Evolutionary conservation across 2,797 vertebrate species (phyloP).

Genomic region (Microctenopoma stevenorrisi): DNA sequence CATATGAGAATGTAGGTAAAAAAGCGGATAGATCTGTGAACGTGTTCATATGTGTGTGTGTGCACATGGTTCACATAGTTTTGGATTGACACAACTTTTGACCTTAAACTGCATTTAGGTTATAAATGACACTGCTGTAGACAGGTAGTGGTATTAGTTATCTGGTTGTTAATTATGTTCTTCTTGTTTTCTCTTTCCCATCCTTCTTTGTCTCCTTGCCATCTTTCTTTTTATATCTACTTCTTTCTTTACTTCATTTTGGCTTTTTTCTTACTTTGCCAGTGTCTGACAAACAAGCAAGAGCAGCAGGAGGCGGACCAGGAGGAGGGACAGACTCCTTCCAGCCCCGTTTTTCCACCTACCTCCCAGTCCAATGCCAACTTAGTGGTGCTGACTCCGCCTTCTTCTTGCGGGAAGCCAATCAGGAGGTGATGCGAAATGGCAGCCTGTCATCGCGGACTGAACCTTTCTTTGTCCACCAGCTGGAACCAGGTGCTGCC

Average conservation of each 20-base stretch:
- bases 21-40: conserved; percentile 40
- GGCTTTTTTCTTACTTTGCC: conserved; percentile 37
- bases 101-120: conserved; percentile 20
- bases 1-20: conserved; percentile 45
- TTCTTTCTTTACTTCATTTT: neutral
- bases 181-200: neutral
- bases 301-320: conserved; percentile 65
- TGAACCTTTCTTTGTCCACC: conserved; percentile 91
- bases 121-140: conserved; percentile 7
- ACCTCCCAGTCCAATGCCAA: conserved; percentile 88
- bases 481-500: conserved; percentile 73
- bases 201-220: neutral
- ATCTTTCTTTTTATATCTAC: neutral
- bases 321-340: conserved; percentile 63
- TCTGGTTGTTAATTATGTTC: conserved; percentile 11
- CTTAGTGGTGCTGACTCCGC: conserved; percentile 85
- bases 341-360: conserved; percentile 86
- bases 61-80: conserved; percentile 32
- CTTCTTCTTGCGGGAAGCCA: conserved; percentile 93
- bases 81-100: conserved; percentile 15
- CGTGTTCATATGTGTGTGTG: conserved; percentile 30
- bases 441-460: conserved; percentile 90
- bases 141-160: neutral
- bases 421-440: conserved; percentile 94
- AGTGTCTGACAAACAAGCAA: conserved; percentile 80